Evolutionary conservation across 2,113 vertebrate genomes (phyloP).

Genomic region (Lampris incognitus): DNA sequence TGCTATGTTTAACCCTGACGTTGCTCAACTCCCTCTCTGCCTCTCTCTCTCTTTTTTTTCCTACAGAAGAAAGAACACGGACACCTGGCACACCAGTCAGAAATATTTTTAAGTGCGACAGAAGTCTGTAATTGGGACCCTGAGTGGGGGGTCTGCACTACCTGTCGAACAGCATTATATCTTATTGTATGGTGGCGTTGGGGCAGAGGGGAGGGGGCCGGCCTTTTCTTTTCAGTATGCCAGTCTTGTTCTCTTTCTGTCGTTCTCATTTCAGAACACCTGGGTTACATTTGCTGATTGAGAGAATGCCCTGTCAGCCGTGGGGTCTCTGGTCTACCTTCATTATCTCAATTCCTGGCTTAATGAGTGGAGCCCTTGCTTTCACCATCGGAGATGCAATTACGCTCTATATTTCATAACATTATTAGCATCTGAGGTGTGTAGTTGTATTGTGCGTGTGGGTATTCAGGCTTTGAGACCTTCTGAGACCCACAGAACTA

Average conservation of each 20-base stretch:
- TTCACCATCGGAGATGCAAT: slow-evolving; percentile 46
- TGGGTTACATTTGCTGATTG: slow-evolving; percentile 35
- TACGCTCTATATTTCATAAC: slow-evolving; percentile 42
- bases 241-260: slow-evolving; percentile 5
- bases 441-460: slow-evolving; percentile 27
- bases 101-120: slow-evolving; percentile 25
- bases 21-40: slow-evolving; percentile 17
- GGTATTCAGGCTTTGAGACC: slow-evolving; percentile 18
- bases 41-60: slow-evolving; percentile 4
- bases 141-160: slow-evolving; percentile 45
- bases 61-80: slow-evolving; percentile 44
- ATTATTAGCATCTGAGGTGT: slow-evolving; percentile 33
- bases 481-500: slow-evolving; percentile 42
- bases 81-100: slow-evolving; percentile 33
- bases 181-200: neutral
- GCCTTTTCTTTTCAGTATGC: slow-evolving; percentile 32
- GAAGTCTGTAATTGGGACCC: slow-evolving; percentile 64
- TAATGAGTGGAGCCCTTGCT: slow-evolving; percentile 46
- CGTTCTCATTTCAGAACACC: slow-evolving; percentile 31
- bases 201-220: slow-evolving; percentile 4
- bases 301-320: slow-evolving; percentile 31
- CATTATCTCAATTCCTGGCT: slow-evolving; percentile 39
- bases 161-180: slow-evolving; percentile 61
- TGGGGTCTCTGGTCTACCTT: slow-evolving; percentile 34
- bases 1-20: slow-evolving; percentile 59